Percentiles rank a stretch among this genome's conserved stretches.
These are phyloP conservation scores for Hymenopus coronatus DNA, from an alignment of 2,888 invertebrate genomes.

Conservation along the genomic window DNA sequence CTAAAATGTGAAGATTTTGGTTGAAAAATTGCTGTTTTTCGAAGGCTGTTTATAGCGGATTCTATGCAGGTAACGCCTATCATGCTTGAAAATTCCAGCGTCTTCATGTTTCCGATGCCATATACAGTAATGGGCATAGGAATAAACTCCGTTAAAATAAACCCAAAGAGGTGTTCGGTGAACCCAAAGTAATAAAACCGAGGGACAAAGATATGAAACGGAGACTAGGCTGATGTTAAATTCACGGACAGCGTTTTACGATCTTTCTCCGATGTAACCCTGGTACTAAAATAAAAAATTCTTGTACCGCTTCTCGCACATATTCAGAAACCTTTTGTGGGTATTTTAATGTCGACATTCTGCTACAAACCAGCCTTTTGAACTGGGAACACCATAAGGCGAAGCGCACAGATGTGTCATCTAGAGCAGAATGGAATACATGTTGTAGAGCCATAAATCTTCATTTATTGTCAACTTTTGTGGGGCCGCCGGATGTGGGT, in stretches of 20 bases:
- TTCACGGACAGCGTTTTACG: neutral
- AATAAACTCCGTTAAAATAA: neutral
- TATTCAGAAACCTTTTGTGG: neutral
- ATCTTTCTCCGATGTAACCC: neutral
- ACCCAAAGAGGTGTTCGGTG: neutral
- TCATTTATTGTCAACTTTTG: neutral
- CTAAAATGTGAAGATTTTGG: too few relatives aligned
- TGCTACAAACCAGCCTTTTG: neutral
- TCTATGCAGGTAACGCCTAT: too few relatives aligned
- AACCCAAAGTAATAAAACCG: neutral
- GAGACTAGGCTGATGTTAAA: neutral
- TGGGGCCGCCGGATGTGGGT: neutral
- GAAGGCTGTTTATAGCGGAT: too few relatives aligned
- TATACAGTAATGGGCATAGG: too few relatives aligned
- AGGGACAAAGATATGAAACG: neutral
- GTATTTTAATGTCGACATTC: neutral
- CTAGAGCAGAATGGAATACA: neutral
- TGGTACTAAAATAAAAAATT: neutral
- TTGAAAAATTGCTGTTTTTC: too few relatives aligned
- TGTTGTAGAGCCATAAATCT: neutral
- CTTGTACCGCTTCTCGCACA: neutral
- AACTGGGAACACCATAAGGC: neutral
- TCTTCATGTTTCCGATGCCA: too few relatives aligned
- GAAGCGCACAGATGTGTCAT: neutral
- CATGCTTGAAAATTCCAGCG: too few relatives aligned